A percentile compares a stretch with the other conserved stretches of the same genome.
phyloP scores from a whole-genome alignment of 2,113 vertebrate species.

The Tonatia bakeri region DNA sequence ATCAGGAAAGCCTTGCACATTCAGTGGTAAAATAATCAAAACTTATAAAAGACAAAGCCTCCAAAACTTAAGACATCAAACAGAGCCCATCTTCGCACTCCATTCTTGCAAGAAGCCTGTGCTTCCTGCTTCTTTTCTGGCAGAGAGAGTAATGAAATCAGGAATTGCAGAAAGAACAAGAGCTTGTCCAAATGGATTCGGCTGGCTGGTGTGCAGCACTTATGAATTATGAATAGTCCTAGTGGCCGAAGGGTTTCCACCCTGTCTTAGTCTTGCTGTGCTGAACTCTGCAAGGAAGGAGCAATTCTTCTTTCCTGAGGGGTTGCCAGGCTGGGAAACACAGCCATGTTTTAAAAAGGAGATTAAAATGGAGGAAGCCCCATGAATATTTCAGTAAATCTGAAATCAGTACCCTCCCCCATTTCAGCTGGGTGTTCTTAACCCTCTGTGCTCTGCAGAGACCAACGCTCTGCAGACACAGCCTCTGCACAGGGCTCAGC shows the following conservation, averaged over 20 bases:
- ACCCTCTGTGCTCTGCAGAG: constrained; percentile 57
- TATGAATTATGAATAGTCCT: constrained; percentile 83
- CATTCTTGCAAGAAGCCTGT: constrained; percentile 56
- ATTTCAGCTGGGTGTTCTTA: constrained; percentile 63
- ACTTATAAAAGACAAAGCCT: constrained; percentile 41
- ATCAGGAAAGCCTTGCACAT: constrained; percentile 52
- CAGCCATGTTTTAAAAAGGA: constrained; percentile 80
- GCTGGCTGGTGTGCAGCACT: constrained; percentile 61
- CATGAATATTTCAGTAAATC: constrained; percentile 80
- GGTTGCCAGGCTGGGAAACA: constrained; percentile 55
- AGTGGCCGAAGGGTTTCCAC: constrained; percentile 85
- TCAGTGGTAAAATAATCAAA: constrained; percentile 38
- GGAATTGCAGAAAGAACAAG: constrained; percentile 65
- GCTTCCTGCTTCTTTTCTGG: constrained; percentile 63
- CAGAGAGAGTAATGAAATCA: constrained; percentile 62
- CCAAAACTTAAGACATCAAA: constrained; percentile 40
- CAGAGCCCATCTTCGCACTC: constrained; percentile 57
- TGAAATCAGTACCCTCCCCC: constrained; percentile 68
- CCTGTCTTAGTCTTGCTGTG: constrained; percentile 80
- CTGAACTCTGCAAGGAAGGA: constrained; percentile 59
- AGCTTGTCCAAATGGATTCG: constrained; percentile 52
- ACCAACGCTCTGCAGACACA: background rate
- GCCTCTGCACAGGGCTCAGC: background rate
- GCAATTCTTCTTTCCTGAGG: constrained; percentile 68
- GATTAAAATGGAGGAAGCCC: constrained; percentile 87